A percentile compares a stretch with the other conserved stretches of the same genome.
Conservation (phyloP, 2,113 vertebrate genomes). For the Calonectris borealis region DNA sequence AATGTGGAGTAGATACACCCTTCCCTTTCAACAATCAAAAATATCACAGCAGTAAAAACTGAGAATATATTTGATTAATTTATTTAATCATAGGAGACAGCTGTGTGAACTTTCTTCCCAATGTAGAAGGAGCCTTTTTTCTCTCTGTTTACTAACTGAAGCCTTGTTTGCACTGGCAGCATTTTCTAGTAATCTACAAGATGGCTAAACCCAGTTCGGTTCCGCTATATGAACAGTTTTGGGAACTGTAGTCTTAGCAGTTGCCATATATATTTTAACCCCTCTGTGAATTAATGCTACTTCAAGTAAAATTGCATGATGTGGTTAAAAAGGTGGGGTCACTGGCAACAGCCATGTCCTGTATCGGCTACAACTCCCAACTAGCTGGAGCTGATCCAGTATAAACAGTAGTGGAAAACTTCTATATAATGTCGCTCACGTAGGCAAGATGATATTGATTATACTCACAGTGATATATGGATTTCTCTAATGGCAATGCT, state of each 20-base stretch:
- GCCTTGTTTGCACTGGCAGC: neutral
- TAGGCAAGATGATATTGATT: neutral
- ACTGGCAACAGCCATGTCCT: neutral
- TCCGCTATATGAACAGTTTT: neutral
- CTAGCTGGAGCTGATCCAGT: slow-evolving; percentile 6
- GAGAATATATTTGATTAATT: neutral
- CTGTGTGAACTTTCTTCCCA: neutral
- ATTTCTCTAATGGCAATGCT: neutral
- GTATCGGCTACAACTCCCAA: neutral
- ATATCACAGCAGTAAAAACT: neutral
- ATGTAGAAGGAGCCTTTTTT: neutral
- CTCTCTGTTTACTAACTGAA: neutral
- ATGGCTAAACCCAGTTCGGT: neutral
- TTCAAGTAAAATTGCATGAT: neutral
- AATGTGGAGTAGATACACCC: neutral
- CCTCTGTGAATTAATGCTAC: neutral
- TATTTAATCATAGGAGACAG: neutral
- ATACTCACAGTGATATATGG: neutral
- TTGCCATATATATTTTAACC: neutral
- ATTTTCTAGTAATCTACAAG: neutral
- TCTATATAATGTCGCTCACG: neutral
- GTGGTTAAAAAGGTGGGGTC: slow-evolving; percentile 28
- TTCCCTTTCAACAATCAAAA: neutral
- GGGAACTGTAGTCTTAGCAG: neutral
- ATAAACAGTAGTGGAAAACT: neutral